These are phyloP conservation scores for Zoanthus sociatus DNA, from an alignment of 92 coral and sea anemone genomes.

Conservation along the genomic window DNA sequence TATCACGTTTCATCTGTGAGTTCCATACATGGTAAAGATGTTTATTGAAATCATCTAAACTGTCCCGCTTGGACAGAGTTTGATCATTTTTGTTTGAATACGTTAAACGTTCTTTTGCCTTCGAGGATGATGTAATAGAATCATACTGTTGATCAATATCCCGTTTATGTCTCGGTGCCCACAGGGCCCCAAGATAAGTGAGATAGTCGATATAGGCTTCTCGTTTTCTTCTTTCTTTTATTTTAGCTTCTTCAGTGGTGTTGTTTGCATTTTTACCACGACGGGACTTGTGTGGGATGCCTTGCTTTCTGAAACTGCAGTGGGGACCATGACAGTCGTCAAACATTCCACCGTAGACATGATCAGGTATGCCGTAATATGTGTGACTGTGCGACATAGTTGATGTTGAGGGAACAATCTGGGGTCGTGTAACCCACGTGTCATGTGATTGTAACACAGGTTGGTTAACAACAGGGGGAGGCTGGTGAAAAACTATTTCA, in stretches of 20 bases:
- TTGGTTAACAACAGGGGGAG: slow-evolving; percentile 95
- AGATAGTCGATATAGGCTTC: slow-evolving; percentile 71
- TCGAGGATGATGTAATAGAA: slow-evolving; percentile 68
- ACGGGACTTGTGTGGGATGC: slow-evolving; percentile 65
- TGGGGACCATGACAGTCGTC: slow-evolving; percentile 72
- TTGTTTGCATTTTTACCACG: slow-evolving; percentile 34
- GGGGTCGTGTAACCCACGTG: slow-evolving; percentile 90
- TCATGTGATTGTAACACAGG: slow-evolving; percentile 97
- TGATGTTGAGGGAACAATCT: slow-evolving; percentile 79
- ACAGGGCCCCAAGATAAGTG: slow-evolving; percentile 61
- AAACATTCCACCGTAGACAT: slow-evolving; percentile 67
- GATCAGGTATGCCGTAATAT: slow-evolving; percentile 83
- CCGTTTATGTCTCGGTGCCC: slow-evolving; percentile 71
- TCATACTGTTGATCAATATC: slow-evolving; percentile 58
- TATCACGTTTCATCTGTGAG: slow-evolving; percentile 16
- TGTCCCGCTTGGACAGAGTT: slow-evolving; percentile 67
- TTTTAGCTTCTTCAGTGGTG: slow-evolving; percentile 37
- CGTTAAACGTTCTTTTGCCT: slow-evolving; percentile 71
- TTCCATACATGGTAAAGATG: slow-evolving; percentile 42
- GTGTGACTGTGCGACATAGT: slow-evolving; percentile 76
- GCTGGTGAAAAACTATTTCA: slow-evolving; percentile 96
- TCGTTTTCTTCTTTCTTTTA: slow-evolving; percentile 63
- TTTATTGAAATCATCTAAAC: slow-evolving; percentile 5
- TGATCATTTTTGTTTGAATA: slow-evolving; percentile 24
- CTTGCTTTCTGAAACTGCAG: slow-evolving; percentile 76